Conservation (phyloP, 2,113 vertebrate genomes). For the Menidia beryllina region DNA sequence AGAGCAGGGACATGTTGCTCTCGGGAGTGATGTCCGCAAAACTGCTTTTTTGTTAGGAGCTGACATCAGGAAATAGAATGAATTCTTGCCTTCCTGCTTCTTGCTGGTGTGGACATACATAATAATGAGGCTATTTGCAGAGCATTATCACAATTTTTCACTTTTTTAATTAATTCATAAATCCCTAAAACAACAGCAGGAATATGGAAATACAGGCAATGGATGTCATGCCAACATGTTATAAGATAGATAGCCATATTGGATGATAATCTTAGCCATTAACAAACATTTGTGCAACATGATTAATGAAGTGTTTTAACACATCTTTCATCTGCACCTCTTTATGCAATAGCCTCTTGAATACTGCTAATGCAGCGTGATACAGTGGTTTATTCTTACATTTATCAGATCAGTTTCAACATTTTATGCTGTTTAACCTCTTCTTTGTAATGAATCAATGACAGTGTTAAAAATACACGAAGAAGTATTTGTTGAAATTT, state of each 20-base stretch:
- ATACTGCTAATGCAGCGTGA: background rate
- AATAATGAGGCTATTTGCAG: background rate
- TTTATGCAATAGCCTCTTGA: background rate
- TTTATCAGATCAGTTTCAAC: constrained; percentile 19
- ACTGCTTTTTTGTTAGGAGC: background rate
- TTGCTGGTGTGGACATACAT: background rate
- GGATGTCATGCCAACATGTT: background rate
- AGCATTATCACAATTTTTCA: background rate
- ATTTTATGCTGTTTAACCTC: too few relatives aligned
- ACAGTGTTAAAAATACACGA: too few relatives aligned
- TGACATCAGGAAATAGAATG: background rate
- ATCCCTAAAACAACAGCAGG: background rate
- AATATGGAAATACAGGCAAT: background rate
- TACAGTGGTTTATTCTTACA: constrained; percentile 19
- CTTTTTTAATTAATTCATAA: background rate
- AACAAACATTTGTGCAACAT: background rate
- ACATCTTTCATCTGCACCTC: background rate
- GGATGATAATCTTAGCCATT: background rate
- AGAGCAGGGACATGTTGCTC: background rate
- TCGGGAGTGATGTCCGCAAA: background rate
- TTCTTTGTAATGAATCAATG: too few relatives aligned
- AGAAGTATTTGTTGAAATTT: too few relatives aligned
- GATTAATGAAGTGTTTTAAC: background rate
- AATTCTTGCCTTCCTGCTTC: background rate
- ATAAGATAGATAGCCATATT: background rate